Percentiles rank a stretch among this genome's conserved stretches.
Evolutionary conservation across 2,888 invertebrate species (phyloP).

Genomic region (Anthoptus insignis): DNA sequence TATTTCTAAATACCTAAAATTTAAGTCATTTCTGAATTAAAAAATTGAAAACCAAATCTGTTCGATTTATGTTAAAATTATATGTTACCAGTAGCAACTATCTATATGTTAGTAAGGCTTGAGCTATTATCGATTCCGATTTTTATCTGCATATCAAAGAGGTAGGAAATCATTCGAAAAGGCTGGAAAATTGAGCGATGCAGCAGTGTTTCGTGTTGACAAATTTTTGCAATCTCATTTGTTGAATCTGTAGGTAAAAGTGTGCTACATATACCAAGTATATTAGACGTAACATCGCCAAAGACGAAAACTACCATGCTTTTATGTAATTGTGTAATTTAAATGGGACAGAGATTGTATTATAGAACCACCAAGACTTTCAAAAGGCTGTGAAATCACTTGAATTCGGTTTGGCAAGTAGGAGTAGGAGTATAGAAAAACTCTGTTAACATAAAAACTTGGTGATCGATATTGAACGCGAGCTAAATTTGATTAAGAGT

Average conservation of each 20-base stretch:
- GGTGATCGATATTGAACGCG: slow-evolving; percentile 4
- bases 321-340: slow-evolving; percentile 30
- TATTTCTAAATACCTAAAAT: no score
- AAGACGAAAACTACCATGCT: slow-evolving; percentile 42
- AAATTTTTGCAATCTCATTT: slow-evolving; percentile 19
- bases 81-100: neutral
- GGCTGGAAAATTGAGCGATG: neutral
- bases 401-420: slow-evolving; percentile 69
- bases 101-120: neutral
- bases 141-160: neutral
- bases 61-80: no score
- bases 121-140: neutral
- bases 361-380: slow-evolving; percentile 75
- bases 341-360: slow-evolving; percentile 66
- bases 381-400: slow-evolving; percentile 83
- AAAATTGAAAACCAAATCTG: no score
- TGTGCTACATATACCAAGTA: no score
- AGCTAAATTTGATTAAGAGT: no score
- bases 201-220: neutral
- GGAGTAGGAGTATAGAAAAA: slow-evolving; percentile 49
- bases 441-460: slow-evolving; percentile 40
- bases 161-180: neutral
- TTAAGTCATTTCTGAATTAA: no score
- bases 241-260: slow-evolving; percentile 18
- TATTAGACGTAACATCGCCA: slow-evolving; percentile 31